Evolutionary conservation across 2,888 invertebrate genomes (phyloP).

Genomic region (Cephus runcator): DNA sequence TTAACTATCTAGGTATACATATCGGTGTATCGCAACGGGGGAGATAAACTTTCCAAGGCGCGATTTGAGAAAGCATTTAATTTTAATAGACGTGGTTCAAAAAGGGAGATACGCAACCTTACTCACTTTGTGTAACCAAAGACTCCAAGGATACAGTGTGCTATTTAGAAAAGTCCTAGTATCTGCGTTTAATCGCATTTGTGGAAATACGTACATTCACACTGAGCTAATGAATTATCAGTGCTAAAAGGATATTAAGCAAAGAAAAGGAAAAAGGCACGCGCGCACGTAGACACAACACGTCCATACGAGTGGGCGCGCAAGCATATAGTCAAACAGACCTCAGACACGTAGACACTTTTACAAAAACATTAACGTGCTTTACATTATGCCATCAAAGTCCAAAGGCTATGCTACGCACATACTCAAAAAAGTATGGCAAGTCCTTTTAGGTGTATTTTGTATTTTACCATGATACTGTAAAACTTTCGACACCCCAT

Average conservation of each 20-base stretch:
- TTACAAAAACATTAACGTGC: not conserved
- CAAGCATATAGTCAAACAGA: not conserved
- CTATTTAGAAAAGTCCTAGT: not conserved
- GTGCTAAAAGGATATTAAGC: not conserved
- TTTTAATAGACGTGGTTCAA: conserved; percentile 5
- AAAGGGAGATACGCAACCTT: conserved; percentile 31
- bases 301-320: not conserved
- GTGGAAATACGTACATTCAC: not conserved
- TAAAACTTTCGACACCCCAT: not conserved
- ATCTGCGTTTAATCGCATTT: not conserved
- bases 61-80: not conserved
- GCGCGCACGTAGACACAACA: not conserved
- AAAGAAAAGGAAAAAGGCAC: not conserved
- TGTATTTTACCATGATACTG: not conserved
- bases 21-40: not conserved
- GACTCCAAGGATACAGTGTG: conserved; percentile 23
- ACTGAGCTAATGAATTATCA: not conserved
- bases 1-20: not conserved
- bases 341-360: not conserved
- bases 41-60: not conserved
- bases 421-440: not conserved
- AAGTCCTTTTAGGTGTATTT: not conserved
- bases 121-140: conserved; percentile 34
- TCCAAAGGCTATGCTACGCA: not conserved
- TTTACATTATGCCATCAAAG: not conserved